These are phyloP conservation scores for Halisarca cf. caerulea DNA, from an alignment of 37 sponge, comb jelly and placozoan species.

Conservation along the genomic window DNA sequence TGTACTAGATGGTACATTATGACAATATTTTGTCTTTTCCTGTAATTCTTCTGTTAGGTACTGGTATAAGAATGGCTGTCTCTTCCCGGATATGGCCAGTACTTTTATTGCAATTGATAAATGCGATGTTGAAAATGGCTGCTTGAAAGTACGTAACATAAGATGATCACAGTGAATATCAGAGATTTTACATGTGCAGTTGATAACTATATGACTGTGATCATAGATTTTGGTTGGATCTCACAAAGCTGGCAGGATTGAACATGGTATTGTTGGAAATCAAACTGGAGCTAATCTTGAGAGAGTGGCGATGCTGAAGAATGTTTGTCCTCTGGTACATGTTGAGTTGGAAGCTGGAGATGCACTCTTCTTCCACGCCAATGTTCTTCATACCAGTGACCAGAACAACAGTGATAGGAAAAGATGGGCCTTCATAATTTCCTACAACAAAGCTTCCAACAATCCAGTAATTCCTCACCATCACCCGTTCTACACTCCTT, in stretches of 20 bases:
- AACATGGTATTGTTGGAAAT: slow-evolving; percentile 65
- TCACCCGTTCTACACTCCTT: slow-evolving; percentile 81
- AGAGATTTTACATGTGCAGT: too few species aligned
- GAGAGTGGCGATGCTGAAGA: slow-evolving; percentile 66
- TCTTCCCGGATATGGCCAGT: slow-evolving; percentile 85
- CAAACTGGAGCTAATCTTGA: slow-evolving; percentile 90
- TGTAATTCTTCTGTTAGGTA: slow-evolving; percentile 41
- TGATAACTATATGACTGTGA: too few species aligned
- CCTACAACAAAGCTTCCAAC: slow-evolving; percentile 88
- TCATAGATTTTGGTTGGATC: slow-evolving; percentile 80
- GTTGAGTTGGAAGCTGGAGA: slow-evolving; percentile 32
- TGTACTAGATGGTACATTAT: too few species aligned
- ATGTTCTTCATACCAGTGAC: slow-evolving; percentile 38
- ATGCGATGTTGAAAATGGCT: slow-evolving; percentile 87
- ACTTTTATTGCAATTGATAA: slow-evolving; percentile 91
- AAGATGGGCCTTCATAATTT: slow-evolving; percentile 89
- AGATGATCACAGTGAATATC: too few species aligned
- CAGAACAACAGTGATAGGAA: slow-evolving; percentile 79
- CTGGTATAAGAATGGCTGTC: slow-evolving; percentile 95
- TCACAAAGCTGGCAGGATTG: slow-evolving; percentile 78
- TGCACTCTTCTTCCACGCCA: slow-evolving; percentile 85
- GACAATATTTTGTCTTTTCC: too few species aligned
- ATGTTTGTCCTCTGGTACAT: slow-evolving; percentile 36
- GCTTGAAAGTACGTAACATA: slow-evolving; percentile 88
- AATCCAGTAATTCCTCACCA: slow-evolving; percentile 67